A percentile compares a stretch with the other conserved stretches of the same genome.
Evolutionary conservation across 1,140 invertebrate genomes (phyloP).

Genomic region (Saxidomus purpurata): DNA sequence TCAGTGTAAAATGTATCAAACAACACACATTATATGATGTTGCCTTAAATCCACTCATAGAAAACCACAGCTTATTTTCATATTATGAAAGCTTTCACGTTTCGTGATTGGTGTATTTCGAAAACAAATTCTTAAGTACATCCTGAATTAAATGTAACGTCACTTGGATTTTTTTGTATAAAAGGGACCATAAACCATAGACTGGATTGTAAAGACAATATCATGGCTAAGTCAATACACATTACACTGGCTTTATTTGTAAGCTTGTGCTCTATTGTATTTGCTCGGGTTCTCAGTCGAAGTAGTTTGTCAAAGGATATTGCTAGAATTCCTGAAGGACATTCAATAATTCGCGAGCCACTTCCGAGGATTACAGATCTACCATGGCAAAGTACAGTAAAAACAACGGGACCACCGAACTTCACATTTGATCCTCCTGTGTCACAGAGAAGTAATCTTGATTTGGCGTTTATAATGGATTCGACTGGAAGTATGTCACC

Average conservation of each 20-base stretch:
- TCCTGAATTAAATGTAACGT: no score
- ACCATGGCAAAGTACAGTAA: not conserved
- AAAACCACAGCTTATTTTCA: no score
- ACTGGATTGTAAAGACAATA: not conserved
- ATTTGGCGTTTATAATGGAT: conserved; percentile 61
- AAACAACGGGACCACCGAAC: not conserved
- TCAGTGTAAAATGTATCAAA: no score
- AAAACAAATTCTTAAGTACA: no score
- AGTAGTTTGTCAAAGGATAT: not conserved
- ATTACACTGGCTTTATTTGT: not conserved
- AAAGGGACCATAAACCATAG: no score
- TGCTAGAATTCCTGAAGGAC: not conserved
- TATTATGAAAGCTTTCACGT: no score
- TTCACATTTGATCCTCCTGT: not conserved
- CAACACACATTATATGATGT: no score
- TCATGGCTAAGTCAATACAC: not conserved
- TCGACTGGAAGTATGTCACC: conserved; percentile 59
- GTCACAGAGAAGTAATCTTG: not conserved
- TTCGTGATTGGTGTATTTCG: no score
- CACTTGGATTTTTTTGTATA: no score
- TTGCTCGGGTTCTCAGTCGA: not conserved
- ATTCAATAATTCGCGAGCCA: not conserved
- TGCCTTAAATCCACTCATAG: no score
- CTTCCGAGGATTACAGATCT: not conserved
- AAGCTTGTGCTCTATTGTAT: not conserved